Conservation (phyloP, 2,113 vertebrate species). For the Cygnus buccinator region DNA sequence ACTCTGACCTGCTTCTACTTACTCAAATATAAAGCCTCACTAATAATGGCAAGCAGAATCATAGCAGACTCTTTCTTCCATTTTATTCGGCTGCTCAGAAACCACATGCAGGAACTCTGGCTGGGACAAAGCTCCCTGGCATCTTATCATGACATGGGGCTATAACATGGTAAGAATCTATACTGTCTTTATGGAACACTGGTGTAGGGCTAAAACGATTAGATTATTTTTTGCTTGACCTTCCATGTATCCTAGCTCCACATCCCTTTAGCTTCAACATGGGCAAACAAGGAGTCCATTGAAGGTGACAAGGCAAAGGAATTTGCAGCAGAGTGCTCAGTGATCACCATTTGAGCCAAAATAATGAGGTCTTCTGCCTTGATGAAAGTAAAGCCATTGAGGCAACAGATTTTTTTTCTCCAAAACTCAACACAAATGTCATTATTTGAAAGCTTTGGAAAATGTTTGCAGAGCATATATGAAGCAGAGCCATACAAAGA, state of each 20-base stretch:
- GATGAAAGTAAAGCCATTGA: fast-evolving
- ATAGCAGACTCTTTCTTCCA: background rate
- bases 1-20: background rate
- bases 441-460: background rate
- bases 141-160: fast-evolving
- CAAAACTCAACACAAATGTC: background rate
- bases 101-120: background rate
- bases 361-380: too few species aligned
- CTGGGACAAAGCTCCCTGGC: fast-evolving
- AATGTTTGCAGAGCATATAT: background rate
- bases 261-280: background rate
- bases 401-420: background rate
- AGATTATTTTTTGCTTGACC: background rate
- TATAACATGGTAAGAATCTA: background rate
- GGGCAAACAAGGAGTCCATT: background rate
- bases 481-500: background rate
- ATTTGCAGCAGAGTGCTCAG: background rate
- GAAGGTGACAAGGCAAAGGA: background rate
- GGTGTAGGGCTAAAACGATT: background rate
- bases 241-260: background rate
- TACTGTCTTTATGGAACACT: background rate
- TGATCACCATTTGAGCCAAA: background rate
- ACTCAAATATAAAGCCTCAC: background rate
- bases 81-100: background rate
- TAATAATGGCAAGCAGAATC: background rate